Conservation (phyloP, 2,888 invertebrate species). For the Spatulosminthurus flaviceps region DNA sequence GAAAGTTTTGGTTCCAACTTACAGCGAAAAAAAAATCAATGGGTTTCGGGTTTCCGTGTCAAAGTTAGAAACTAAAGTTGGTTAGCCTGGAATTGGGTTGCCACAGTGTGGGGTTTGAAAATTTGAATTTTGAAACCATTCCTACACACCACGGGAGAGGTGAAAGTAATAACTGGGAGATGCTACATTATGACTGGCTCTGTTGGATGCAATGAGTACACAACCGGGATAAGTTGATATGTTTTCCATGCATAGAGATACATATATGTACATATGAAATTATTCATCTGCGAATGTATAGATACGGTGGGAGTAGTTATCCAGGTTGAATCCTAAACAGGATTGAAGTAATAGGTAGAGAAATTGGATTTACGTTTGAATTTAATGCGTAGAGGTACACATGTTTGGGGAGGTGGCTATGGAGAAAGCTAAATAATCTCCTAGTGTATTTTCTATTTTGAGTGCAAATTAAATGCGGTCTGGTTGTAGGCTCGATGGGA, state of each 20-base stretch:
- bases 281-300: no score
- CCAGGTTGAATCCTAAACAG: constrained; percentile 8
- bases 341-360: constrained; percentile 13
- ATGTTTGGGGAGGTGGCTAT: neutral
- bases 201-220: neutral
- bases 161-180: neutral
- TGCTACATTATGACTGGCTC: constrained; percentile 7
- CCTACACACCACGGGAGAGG: constrained; percentile 1
- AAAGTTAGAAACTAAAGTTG: neutral
- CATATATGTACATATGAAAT: no score
- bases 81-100: neutral
- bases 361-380: constrained; percentile 6
- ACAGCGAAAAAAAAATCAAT: constrained; percentile 4
- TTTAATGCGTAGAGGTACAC: constrained; percentile 1
- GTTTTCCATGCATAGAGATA: no score
- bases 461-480: constrained; percentile 14
- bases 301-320: neutral
- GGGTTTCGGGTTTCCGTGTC: neutral
- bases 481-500: neutral
- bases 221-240: neutral
- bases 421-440: constrained; percentile 9
- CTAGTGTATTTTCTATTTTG: neutral
- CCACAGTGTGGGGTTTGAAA: neutral
- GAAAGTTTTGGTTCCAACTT: no score
- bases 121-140: constrained; percentile 4